Percentiles rank a stretch among this genome's conserved stretches.
phyloP scores from a whole-genome alignment of 1,140 invertebrate genomes.

The Euborellia annulipes region DNA sequence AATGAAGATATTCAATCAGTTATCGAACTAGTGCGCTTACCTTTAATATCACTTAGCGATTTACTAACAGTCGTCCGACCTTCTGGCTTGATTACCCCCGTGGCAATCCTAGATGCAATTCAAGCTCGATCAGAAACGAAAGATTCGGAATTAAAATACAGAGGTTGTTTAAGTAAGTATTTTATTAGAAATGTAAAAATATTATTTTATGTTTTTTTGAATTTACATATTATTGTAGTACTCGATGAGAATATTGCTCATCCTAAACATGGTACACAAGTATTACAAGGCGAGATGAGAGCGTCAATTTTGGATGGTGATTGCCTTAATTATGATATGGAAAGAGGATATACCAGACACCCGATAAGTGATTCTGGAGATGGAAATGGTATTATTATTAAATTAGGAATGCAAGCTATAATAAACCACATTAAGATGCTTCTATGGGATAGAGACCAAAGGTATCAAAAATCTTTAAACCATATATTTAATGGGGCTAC shows the following conservation, averaged over 20 bases:
- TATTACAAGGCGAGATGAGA: slow-evolving; percentile 75
- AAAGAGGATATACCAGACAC: slow-evolving; percentile 82
- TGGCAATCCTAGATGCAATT: slow-evolving; percentile 88
- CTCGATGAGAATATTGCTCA: slow-evolving; percentile 85
- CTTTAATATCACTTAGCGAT: slow-evolving; percentile 74
- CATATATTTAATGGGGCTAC: no score
- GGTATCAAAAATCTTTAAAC: no score
- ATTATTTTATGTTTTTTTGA: neutral
- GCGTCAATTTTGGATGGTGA: slow-evolving; percentile 77
- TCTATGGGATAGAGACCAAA: slow-evolving; percentile 84
- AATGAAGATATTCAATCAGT: slow-evolving; percentile 32
- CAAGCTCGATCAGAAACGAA: slow-evolving; percentile 60
- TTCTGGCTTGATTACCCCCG: slow-evolving; percentile 67
- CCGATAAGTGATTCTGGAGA: slow-evolving; percentile 68
- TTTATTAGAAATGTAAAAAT: no score
- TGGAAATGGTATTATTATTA: slow-evolving; percentile 72
- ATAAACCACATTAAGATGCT: slow-evolving; percentile 87
- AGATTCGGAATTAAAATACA: slow-evolving; percentile 62
- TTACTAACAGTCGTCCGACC: slow-evolving; percentile 75
- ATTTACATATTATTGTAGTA: slow-evolving; percentile 34
- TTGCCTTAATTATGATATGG: slow-evolving; percentile 74
- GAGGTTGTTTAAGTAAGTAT: slow-evolving; percentile 52
- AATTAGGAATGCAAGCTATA: slow-evolving; percentile 73
- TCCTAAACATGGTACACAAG: slow-evolving; percentile 55
- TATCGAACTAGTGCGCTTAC: slow-evolving; percentile 50